Evolutionary conservation across 1,140 invertebrate species (phyloP), one percentile per base, ranked within the genome.

Genomic region (Ditylenchus dipsaci): DNA sequence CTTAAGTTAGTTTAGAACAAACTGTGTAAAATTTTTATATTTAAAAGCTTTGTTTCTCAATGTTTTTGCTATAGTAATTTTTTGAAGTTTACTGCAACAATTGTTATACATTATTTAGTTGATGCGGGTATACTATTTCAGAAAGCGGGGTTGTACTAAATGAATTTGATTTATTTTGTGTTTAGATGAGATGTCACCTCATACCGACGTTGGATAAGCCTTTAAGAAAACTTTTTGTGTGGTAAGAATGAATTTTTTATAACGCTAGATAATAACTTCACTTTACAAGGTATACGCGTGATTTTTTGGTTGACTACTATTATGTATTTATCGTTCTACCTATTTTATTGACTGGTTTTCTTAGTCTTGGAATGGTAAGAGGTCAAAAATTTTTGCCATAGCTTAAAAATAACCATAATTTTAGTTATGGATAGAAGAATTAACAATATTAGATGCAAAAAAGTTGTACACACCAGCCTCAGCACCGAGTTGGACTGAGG

Each of bases 241-340:
- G 67, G 71, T 38, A 38, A 38, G 33, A 38, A 3, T 38, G 33
- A 38, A 3, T 38, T 38, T 38, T 38, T 38, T 38, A 5, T 38
- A 38, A 5, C 11, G 11, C 11, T 38, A 38, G n/a, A n/a, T n/a
- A 38, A 38, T 38, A 38, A 38, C 33, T 38, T 5, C 3, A 3
- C 3, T 38, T 38, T 38, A 38, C 3, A 3, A 38, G 33, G 33
- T 81, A 70, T 61, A 82, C 80, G 17, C 58, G 67, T 17, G 27
- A 77, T 53, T 78, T 65, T 42, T 68, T 82, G 60, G 80, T 82
- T 60, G 79, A 81, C 61, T 82, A 76, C 71, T 82, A 80, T 66
- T 66, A 66, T 63, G 17, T 75, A 19, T 82, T 82, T 67, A 70
- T 82, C 29, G 57, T 78, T 21, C 57, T 68, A 15, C 81, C 80